phyloP scores from a whole-genome alignment of 2,113 vertebrate species.

The Cyprinodon brontotheroides region DNA sequence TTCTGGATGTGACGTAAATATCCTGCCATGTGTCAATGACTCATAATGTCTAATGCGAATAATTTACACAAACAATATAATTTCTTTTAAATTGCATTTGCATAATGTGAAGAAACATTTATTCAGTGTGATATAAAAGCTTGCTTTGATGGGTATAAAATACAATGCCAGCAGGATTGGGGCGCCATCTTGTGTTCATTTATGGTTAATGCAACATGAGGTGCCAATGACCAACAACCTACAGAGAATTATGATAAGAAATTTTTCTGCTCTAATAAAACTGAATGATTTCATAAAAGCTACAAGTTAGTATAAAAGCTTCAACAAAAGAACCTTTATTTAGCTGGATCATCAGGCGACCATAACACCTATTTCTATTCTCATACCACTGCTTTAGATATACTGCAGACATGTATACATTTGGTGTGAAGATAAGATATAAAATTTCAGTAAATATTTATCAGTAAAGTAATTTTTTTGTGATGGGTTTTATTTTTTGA shows the following conservation, averaged over 20 bases:
- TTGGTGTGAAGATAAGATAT: not conserved
- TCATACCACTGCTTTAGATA: not conserved
- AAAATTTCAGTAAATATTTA: not conserved
- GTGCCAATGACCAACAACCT: not conserved
- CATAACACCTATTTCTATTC: not conserved
- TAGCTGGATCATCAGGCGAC: not conserved
- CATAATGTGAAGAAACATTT: not conserved
- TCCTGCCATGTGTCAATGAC: not conserved
- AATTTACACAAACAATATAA: not conserved
- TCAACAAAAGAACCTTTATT: slow-evolving; percentile 8
- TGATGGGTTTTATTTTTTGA: no score
- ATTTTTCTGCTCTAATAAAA: not conserved
- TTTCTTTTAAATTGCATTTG: not conserved
- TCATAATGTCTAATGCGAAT: not conserved
- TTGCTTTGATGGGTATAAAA: not conserved
- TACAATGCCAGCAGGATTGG: not conserved
- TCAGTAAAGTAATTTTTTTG: no score
- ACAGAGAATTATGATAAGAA: not conserved
- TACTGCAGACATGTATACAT: not conserved
- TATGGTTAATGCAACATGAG: slow-evolving; percentile 1
- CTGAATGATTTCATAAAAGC: not conserved
- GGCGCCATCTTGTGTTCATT: slow-evolving; percentile 38
- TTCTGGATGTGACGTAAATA: not conserved
- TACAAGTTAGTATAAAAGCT: not conserved
- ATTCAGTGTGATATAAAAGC: not conserved